Evolutionary conservation across 1,140 invertebrate genomes (phyloP), one percentile per base, ranked within the genome.

Genomic region (fruit fly (Drosophila melanogaster)): DNA sequence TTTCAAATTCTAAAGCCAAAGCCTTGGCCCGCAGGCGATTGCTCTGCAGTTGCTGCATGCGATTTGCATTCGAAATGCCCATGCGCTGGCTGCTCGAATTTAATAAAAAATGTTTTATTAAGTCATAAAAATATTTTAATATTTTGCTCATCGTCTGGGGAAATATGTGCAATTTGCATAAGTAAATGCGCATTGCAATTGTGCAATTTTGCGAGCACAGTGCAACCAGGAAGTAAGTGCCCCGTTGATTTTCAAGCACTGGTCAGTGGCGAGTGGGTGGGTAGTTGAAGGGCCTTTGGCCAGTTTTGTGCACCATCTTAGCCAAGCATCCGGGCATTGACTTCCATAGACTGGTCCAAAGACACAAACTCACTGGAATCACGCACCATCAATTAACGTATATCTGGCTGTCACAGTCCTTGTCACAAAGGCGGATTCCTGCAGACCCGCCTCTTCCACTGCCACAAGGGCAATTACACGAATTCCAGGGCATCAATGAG

Each of bases 41-140:
- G 69, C 66, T 38, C 37, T 44, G 35, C 24, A 61, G 44, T 55
- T 71, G 61, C 51, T 90, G 84, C 69, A 89, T 89, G 72, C 69
- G 55, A 89, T 89, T 89, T 89, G 84, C 84, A 89, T 89, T 83
- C 38, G 64, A 65, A 89, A 89, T 89, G 70, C 11, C n/a, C 26
- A 15, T 33, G n/a, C 44, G 75, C 64, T 43, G 47, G 53, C 65
- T 86, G 81, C 83, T 84, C 80, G 80, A 77, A 89, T 90, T 84
- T 89, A 89, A 90, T 90, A 90, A 90, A 76, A 87, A 86, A 83
- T 84, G 77, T 89, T 89, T 90, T 89, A 89, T 89, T 89, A 89
- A 89, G 84, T 89, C 84, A 89, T 89, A 89, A 89, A 89, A 84
- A 79, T 83, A 84, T 87, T 87, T 79, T 80, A 89, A 87, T 84